phyloP scores from a whole-genome alignment of 2,797 vertebrate species.

The Acropternis orthonyx region DNA sequence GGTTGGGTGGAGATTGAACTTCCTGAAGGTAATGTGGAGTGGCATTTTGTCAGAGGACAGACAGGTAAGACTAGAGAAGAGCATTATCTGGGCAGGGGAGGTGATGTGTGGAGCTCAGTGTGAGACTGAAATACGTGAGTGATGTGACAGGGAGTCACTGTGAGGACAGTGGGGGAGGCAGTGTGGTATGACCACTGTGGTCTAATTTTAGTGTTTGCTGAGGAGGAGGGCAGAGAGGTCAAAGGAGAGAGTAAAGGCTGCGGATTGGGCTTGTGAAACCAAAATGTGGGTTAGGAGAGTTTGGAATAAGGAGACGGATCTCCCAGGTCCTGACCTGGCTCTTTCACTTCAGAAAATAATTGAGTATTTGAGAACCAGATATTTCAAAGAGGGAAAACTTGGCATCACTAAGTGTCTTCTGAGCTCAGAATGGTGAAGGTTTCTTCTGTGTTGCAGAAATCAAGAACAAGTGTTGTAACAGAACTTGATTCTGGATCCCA shows the following conservation, averaged over 20 bases:
- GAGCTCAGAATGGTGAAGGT: neutral
- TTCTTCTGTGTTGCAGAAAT: neutral
- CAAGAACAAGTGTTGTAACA: neutral
- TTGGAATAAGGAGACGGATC: neutral
- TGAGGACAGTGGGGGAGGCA: neutral
- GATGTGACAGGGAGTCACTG: neutral
- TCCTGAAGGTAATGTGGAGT: neutral
- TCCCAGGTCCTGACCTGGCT: neutral
- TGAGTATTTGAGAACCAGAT: neutral
- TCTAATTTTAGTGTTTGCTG: conserved; percentile 45
- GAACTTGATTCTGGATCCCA: neutral
- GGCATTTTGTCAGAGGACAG: neutral
- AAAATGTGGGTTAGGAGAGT: neutral
- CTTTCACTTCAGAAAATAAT: neutral
- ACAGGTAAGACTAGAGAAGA: neutral
- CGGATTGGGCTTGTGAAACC: neutral
- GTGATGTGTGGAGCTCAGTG: neutral
- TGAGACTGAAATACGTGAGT: neutral
- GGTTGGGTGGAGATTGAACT: neutral
- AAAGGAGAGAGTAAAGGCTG: neutral
- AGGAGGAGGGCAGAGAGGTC: conserved; percentile 17
- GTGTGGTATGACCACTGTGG: neutral
- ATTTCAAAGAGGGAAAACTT: neutral
- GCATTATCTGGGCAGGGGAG: neutral
- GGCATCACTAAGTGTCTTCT: neutral